phyloP scores from a whole-genome alignment of 2,888 invertebrate species.

The Apotomis betuletana region DNA sequence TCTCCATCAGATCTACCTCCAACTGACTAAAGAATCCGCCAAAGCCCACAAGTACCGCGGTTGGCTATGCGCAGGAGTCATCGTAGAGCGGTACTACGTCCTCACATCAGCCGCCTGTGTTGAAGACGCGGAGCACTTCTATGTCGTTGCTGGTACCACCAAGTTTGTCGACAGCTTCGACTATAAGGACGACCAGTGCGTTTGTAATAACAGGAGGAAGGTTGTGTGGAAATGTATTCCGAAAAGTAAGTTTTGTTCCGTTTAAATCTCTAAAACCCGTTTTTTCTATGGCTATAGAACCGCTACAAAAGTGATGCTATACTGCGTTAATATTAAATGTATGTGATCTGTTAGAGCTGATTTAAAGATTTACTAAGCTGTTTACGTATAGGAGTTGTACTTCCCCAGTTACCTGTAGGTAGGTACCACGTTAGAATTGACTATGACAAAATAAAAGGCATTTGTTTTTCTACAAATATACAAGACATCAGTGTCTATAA shows the following conservation, averaged over 20 bases:
- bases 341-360: too few species aligned
- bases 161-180: slow-evolving; percentile 74
- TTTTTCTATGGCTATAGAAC: not conserved
- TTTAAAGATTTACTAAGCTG: too few species aligned
- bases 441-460: too few species aligned
- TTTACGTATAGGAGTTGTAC: too few species aligned
- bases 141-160: slow-evolving; percentile 74
- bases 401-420: too few species aligned
- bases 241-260: slow-evolving; percentile 63
- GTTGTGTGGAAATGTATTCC: slow-evolving; percentile 80
- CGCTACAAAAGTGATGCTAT: too few species aligned
- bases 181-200: slow-evolving; percentile 69
- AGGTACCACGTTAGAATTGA: too few species aligned
- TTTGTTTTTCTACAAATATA: too few species aligned
- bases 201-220: slow-evolving; percentile 69
- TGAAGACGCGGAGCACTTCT: slow-evolving; percentile 77
- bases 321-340: too few species aligned
- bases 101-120: slow-evolving; percentile 78
- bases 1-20: slow-evolving; percentile 67
- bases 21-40: slow-evolving; percentile 75
- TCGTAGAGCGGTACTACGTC: slow-evolving; percentile 68
- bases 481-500: too few species aligned
- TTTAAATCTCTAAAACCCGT: not conserved
- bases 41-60: slow-evolving; percentile 77
- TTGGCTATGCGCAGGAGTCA: slow-evolving; percentile 77